Conservation (phyloP, 2,888 invertebrate species). For the Dicyrtomina minuta region DNA sequence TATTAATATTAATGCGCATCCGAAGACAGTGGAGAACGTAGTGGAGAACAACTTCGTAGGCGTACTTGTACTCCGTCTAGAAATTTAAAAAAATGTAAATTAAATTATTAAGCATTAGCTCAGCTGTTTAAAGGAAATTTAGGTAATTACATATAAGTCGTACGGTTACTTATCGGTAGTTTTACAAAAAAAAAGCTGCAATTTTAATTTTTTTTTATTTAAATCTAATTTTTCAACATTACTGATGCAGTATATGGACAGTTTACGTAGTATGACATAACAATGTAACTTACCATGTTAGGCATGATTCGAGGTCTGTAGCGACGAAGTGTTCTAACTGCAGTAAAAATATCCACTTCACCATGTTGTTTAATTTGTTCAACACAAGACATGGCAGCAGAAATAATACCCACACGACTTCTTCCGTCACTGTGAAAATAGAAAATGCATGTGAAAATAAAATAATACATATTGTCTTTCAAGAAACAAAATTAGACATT, state of each 20-base stretch:
- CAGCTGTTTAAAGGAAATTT: neutral
- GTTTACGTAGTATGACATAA: constrained; percentile 55
- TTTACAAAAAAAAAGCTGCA: neutral
- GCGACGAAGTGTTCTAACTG: constrained; percentile 62
- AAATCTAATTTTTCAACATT: no score
- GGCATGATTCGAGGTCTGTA: constrained; percentile 26
- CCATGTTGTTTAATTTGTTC: constrained; percentile 98
- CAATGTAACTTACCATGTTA: constrained; percentile 22
- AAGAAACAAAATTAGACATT: neutral
- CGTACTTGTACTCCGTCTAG: constrained; percentile 96
- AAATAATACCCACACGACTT: constrained; percentile 92
- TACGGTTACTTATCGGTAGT: no score
- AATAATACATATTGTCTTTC: neutral
- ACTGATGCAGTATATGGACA: neutral
- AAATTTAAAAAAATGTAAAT: neutral
- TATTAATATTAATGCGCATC: no score
- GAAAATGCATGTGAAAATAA: no score
- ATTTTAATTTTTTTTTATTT: neutral
- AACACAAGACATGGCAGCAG: constrained; percentile 97
- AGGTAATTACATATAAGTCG: neutral
- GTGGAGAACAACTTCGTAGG: constrained; percentile 92
- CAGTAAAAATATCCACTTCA: constrained; percentile 94
- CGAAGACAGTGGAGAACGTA: constrained; percentile 86
- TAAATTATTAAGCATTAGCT: neutral
- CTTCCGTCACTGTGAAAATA: constrained; percentile 81